These are phyloP conservation scores for Apogon talboti DNA, from an alignment of 2,797 vertebrate species.

Conservation along the genomic window DNA sequence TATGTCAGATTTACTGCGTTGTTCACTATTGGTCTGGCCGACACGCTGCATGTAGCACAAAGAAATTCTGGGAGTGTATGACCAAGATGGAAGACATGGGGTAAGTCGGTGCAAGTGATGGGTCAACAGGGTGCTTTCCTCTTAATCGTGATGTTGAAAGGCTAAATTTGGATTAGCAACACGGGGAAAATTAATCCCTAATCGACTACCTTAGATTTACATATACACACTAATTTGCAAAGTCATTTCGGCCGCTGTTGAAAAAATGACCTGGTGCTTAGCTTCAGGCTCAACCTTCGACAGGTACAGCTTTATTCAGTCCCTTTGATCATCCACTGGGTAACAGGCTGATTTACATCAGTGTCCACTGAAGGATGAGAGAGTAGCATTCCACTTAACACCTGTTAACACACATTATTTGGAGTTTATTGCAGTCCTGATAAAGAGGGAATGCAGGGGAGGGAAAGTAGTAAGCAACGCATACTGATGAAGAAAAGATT, in stretches of 20 bases:
- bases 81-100: conserved; percentile 14
- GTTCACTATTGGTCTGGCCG: conserved; percentile 50
- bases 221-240: conserved; percentile 16
- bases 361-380: conserved; percentile 6
- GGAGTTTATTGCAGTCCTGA: conserved; percentile 7
- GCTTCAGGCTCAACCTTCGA: conserved; percentile 51
- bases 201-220: background rate
- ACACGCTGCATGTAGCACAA: conserved; percentile 34
- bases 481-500: conserved; percentile 18
- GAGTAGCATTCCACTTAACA: conserved; percentile 41
- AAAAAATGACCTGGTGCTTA: conserved; percentile 18
- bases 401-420: conserved; percentile 13
- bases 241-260: conserved; percentile 39
- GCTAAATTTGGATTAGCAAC: conserved; percentile 15
- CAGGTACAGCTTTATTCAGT: conserved; percentile 46
- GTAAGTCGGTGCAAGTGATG: background rate
- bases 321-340: conserved; percentile 50
- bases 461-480: conserved; percentile 1
- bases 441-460: conserved; percentile 5
- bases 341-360: conserved; percentile 51
- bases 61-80: conserved; percentile 34
- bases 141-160: background rate
- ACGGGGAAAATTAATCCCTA: conserved; percentile 18
- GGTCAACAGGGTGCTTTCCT: conserved; percentile 1
- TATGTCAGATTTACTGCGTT: conserved; percentile 52